A percentile compares a stretch with the other conserved stretches of the same genome.
These are phyloP conservation scores for Yponomeuta cagnagella DNA, from an alignment of 2,888 invertebrate genomes.

Conservation along the genomic window DNA sequence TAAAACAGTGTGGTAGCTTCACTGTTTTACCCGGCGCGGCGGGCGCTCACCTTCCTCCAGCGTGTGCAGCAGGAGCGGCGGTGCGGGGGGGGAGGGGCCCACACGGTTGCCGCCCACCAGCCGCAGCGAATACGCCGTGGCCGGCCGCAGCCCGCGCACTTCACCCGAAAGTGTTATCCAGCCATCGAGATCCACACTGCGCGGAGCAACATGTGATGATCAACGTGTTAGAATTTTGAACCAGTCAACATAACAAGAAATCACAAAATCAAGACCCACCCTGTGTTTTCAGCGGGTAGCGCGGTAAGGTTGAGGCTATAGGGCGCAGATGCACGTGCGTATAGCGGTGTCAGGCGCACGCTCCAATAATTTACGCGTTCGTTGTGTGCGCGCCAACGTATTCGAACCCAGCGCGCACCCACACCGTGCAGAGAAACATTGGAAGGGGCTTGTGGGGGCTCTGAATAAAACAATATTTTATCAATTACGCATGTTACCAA, in stretches of 20 bases:
- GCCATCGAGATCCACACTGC: too few species aligned
- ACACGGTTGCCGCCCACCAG: constrained; percentile 82
- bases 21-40: too few species aligned
- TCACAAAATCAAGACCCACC: background rate
- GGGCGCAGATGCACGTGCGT: constrained; percentile 24
- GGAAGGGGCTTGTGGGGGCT: constrained; percentile 81
- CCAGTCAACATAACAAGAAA: too few species aligned
- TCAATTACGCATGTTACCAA: background rate
- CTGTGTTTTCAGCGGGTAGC: background rate
- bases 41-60: constrained; percentile 80
- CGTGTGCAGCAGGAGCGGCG: constrained; percentile 79
- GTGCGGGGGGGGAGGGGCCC: constrained; percentile 82
- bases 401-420: constrained; percentile 74
- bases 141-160: constrained; percentile 78
- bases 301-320: constrained; percentile 38
- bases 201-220: too few species aligned
- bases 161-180: constrained; percentile 25
- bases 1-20: background rate
- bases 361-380: constrained; percentile 26
- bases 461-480: constrained; percentile 37
- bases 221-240: too few species aligned
- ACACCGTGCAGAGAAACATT: constrained; percentile 75
- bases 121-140: constrained; percentile 80
- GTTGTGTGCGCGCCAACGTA: constrained; percentile 65
- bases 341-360: constrained; percentile 30